Conservation (phyloP, 2,113 vertebrate genomes). For the Siphamia tubifer region DNA sequence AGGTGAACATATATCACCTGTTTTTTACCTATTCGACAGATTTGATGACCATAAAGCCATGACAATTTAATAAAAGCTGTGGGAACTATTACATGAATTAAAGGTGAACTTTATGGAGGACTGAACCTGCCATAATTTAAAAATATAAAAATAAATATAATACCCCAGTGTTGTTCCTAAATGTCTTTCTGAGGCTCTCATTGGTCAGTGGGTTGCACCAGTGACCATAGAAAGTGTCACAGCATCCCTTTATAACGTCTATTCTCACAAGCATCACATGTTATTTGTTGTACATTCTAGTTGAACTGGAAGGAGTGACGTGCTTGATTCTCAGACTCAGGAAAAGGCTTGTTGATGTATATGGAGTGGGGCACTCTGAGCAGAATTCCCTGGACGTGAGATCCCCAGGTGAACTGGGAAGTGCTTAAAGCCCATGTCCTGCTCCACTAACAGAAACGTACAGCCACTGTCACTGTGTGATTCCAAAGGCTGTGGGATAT, state of each 20-base stretch:
- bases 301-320: slow-evolving; percentile 92
- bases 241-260: slow-evolving; percentile 80
- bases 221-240: slow-evolving; percentile 90
- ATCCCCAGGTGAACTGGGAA: slow-evolving; percentile 90
- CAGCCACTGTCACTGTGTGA: slow-evolving; percentile 39
- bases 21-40: slow-evolving; percentile 10
- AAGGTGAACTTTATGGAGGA: no score
- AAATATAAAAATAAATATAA: no score
- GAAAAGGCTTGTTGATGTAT: slow-evolving; percentile 89
- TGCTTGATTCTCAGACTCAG: slow-evolving; percentile 86
- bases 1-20: background rate
- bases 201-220: slow-evolving; percentile 88
- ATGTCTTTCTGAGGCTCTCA: slow-evolving; percentile 85
- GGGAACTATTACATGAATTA: background rate
- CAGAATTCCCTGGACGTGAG: slow-evolving; percentile 77
- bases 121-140: no score
- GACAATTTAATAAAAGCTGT: background rate
- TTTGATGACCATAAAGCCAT: slow-evolving; percentile 1
- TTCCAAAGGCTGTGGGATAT: slow-evolving; percentile 74
- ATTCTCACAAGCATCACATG: slow-evolving; percentile 79
- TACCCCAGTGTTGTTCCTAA: slow-evolving; percentile 79
- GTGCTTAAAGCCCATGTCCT: slow-evolving; percentile 89
- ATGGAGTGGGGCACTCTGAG: slow-evolving; percentile 86
- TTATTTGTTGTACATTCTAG: slow-evolving; percentile 85
- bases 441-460: slow-evolving; percentile 84